Base-by-base conservation (phyloP, 2,888 invertebrate genomes). In the Proisotoma minuta region DNA sequence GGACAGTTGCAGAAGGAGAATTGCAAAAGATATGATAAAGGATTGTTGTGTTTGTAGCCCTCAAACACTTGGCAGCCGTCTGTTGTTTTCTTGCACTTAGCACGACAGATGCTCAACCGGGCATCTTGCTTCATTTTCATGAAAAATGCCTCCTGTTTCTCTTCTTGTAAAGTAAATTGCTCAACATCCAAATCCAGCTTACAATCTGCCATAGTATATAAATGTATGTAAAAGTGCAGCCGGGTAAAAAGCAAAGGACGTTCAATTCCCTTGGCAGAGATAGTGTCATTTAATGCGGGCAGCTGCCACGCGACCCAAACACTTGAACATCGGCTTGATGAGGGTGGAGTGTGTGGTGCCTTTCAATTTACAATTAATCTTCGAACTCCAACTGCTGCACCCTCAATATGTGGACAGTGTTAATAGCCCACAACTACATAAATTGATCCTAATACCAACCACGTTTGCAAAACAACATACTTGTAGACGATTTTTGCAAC, bases 241-340 rank as follows among this genome's bases (percentile, higher is more conserved):
- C 15, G 43, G 43, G 18, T 5, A n/a, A 43, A 43, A 12, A 20
- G 5, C 15, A 43, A 43, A 43, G 43, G 5, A 5, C 43, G 10
- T 12, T 5, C 5, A 20, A 43, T 5, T 43, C 15, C 20, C 10
- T 5, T 43, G 43, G 43, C 20, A 20, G 10, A 18, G 43, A n/a
- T n/a, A 20, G 43, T 43, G 43, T 43, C 10, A 43, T 43, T 15
- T 43, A 5, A 43, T 43, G 10, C 8, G 40, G 57, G 65, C 65
- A 62, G 65, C 65, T 65, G 65, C 65, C 65, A 65, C 65, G 65
- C 65, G 65, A 62, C 65, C 65, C 47, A n/a, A 62, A 58, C 62
- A 56, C 53, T 54, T 29, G 24, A 43, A 20, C 43, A 43, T 20
- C 43, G 18, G 43, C 18, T n/a, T 5, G 15, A 12, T 43, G 43